Base-by-base conservation (phyloP, 2,888 invertebrate species). In the Athalia circularis region DNA sequence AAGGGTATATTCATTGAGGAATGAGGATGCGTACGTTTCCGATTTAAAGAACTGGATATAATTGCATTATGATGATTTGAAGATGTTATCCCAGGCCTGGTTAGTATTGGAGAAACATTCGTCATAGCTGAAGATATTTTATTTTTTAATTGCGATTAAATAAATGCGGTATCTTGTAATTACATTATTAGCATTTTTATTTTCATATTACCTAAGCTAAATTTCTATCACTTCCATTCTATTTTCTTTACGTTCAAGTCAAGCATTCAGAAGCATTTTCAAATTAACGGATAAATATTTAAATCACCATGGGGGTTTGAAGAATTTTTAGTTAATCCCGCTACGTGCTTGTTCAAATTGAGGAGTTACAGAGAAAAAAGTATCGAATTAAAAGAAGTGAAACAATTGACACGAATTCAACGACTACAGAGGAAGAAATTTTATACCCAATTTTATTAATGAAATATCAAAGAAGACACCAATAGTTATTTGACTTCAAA, bases 11-110 rank as follows among this genome's bases (percentile, higher is more conserved):
- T 92, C 85, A 92, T 92, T 77, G 92, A 89, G 75, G 92, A 91
- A 83, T 93, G 92, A 78, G 93, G 92, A 88, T 92, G 92, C 47
- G 92, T 92, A 77, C 92, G 91, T 84, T 93, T 92, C 50, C 93
- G 91, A 88, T 84, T 88, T 29, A 88, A 90, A 86, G 89, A 82
- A 82, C 86, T 82, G 80, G 87, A 80, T 80, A 88, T 82, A 86
- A 88, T 90, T 80, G 89, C 86, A 82, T 86, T 88, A 78, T 89
- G 88, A 81, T 90, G 89, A 84, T 88, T 92, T 83, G 86, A 90
- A 86, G 88, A 91, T 75, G 89, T 89, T 72, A 88, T 86, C 57
- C 88, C 91, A 80, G 90, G 90, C 87, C 90, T 91, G 78, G 88
- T 91, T 67, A 91, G 87, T 84, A 91, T 91, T 8, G 93, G 93